phyloP scores from a whole-genome alignment of 2,888 invertebrate genomes.

The Nasonia oneida region DNA sequence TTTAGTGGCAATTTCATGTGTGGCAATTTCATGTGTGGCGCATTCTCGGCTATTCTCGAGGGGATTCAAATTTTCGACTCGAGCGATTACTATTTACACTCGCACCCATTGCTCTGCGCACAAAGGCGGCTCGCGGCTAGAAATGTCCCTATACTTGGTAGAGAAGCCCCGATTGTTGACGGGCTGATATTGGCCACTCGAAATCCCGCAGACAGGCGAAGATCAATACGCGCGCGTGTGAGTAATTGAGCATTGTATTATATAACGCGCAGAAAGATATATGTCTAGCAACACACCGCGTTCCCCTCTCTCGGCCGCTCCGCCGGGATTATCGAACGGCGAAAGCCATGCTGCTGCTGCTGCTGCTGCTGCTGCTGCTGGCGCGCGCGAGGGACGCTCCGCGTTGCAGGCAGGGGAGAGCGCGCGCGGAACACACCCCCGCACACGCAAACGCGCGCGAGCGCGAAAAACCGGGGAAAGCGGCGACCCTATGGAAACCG shows the following conservation, averaged over 20 bases:
- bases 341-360: not conserved
- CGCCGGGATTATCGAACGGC: conserved; percentile 60
- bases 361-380: not conserved
- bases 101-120: too few species aligned
- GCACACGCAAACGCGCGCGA: not conserved
- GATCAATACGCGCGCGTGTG: not conserved
- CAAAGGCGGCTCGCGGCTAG: too few species aligned
- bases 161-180: too few species aligned
- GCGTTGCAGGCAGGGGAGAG: not conserved
- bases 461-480: conserved; percentile 44
- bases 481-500: conserved; percentile 56
- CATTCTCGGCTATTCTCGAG: too few species aligned
- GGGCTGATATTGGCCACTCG: too few species aligned
- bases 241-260: too few species aligned
- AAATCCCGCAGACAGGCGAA: too few species aligned
- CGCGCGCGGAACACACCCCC: not conserved
- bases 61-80: too few species aligned
- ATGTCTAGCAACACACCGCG: not conserved
- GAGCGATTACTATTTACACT: too few species aligned
- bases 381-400: not conserved
- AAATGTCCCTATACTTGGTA: too few species aligned
- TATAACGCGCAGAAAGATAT: not conserved
- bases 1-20: conserved; percentile 10
- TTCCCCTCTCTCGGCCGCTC: not conserved
- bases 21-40: too few species aligned